Percentiles rank a stretch among this genome's conserved stretches.
Conservation (phyloP, 2,888 invertebrate species). For the Campoletis raptor region DNA sequence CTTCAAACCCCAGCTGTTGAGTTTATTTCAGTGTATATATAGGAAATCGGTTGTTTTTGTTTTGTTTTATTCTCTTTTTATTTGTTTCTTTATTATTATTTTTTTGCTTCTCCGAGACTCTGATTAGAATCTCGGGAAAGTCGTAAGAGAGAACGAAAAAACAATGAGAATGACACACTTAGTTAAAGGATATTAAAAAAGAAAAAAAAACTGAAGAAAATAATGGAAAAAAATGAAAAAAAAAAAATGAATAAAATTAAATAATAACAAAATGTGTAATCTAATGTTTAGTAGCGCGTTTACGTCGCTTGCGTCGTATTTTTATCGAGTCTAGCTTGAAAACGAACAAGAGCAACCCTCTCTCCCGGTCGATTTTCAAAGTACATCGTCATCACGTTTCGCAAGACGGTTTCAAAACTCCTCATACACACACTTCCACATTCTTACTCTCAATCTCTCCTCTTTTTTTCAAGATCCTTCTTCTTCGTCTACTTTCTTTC, state of each 20-base stretch:
- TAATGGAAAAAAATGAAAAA: conserved; percentile 16
- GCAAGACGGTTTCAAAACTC: conserved; percentile 56
- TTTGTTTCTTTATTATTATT: not conserved
- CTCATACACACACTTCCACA: not conserved
- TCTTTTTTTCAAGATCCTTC: not conserved
- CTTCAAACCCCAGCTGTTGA: conserved; percentile 71
- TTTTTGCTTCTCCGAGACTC: conserved; percentile 9
- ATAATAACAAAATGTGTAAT: conserved; percentile 68
- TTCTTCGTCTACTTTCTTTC: not conserved
- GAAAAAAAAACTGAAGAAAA: conserved; percentile 34
- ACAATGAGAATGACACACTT: conserved; percentile 60
- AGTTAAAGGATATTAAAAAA: conserved; percentile 39
- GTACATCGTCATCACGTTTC: conserved; percentile 61
- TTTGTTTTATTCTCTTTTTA: conserved; percentile 9
- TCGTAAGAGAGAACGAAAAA: conserved; percentile 22
- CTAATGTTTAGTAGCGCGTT: conserved; percentile 77
- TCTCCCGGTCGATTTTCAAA: conserved; percentile 24
- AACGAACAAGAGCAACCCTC: not conserved
- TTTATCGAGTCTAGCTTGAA: conserved; percentile 72
- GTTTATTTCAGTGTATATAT: conserved; percentile 79
- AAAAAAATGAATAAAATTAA: not conserved
- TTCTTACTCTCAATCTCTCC: conserved; percentile 10
- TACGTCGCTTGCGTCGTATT: conserved; percentile 78
- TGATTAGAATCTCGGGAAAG: not conserved
- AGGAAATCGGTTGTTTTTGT: conserved; percentile 75